Evolutionary conservation across 53 echinoderm and acorn worm genomes (phyloP).

Genomic region (Henricia sp.): DNA sequence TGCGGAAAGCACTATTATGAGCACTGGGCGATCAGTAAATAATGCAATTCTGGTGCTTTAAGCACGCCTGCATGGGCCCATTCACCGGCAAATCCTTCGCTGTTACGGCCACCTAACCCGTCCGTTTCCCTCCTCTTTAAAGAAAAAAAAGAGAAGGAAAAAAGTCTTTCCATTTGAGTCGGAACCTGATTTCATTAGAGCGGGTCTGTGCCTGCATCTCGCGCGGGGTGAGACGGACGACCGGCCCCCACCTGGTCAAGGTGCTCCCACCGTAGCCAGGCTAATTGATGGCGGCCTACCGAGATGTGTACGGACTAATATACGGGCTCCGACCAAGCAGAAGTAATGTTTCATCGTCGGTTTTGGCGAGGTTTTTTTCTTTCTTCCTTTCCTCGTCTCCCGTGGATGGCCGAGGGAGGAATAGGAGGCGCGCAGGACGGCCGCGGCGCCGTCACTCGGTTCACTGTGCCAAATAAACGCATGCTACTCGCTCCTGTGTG

Average conservation of each 20-base stretch:
- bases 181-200: slow-evolving; percentile 54
- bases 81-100: slow-evolving; percentile 37
- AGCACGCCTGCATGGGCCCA: slow-evolving; percentile 13
- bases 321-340: slow-evolving; percentile 37
- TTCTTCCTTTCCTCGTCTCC: too few species aligned
- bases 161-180: not conserved
- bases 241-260: slow-evolving; percentile 50
- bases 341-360: slow-evolving; percentile 48
- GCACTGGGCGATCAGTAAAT: slow-evolving; percentile 28
- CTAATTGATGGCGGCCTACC: slow-evolving; percentile 50
- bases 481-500: not conserved
- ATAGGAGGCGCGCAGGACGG: not conserved
- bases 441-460: not conserved
- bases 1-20: slow-evolving; percentile 1
- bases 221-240: slow-evolving; percentile 1
- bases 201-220: not conserved
- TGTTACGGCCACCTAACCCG: not conserved
- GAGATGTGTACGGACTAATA: too few species aligned
- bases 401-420: too few species aligned
- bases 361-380: too few species aligned
- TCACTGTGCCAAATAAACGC: not conserved
- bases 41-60: slow-evolving; percentile 14
- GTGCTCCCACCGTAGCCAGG: slow-evolving; percentile 40
- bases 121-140: not conserved
- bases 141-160: slow-evolving; percentile 12